Evolutionary conservation across 2,113 vertebrate genomes (phyloP), one percentile per base, ranked within the genome.

Genomic region (Struthio camelus): DNA sequence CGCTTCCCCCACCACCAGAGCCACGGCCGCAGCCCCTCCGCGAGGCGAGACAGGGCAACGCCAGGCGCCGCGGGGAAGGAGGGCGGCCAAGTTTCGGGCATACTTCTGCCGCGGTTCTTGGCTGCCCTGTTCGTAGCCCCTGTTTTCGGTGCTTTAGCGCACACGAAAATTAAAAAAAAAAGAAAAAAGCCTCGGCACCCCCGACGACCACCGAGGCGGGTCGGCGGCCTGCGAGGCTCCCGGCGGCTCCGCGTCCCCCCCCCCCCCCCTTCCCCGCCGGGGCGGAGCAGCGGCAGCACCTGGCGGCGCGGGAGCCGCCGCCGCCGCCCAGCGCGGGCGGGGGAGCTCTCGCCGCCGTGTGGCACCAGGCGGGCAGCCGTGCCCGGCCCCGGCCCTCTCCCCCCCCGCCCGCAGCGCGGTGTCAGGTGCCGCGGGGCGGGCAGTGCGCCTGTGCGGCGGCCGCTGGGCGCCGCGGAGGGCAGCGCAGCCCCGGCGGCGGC

Each of bases 381-480:
- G 69, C 30, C 62, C 80, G 10, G 46, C 70, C 46, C 62, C 27
- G 25, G 18, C 72, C 25, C 80, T 44, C 76, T 70, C 64, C 65
- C 58, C 58, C 80, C 81, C 73, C 34, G 22, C 73, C 72, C 6
- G 50, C 42, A 42, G 62, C 62, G 61, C 80, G 25, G 77, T 70
- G 80, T 82, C 78, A 44, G 38, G 90, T 91, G 96, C 91, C 78
- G 93, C 78, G 75, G 92, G 40, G 62, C 30, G 23, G 90, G 66
- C 91, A 95, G 94, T 96, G 97, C 94, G 97, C 95, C 94, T 97
- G 97, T 97, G 97, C 96, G 38, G 90, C 54, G 38, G 90, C 81
- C 53, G 59, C 80, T 30, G 66, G 40, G 48, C 65, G 44, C 56
- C 12, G 23, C 80, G 94, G 89, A 93, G 94, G 40, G 90, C 53